Base-by-base conservation (phyloP, 2,888 invertebrate genomes). In the Morpho helenor region DNA sequence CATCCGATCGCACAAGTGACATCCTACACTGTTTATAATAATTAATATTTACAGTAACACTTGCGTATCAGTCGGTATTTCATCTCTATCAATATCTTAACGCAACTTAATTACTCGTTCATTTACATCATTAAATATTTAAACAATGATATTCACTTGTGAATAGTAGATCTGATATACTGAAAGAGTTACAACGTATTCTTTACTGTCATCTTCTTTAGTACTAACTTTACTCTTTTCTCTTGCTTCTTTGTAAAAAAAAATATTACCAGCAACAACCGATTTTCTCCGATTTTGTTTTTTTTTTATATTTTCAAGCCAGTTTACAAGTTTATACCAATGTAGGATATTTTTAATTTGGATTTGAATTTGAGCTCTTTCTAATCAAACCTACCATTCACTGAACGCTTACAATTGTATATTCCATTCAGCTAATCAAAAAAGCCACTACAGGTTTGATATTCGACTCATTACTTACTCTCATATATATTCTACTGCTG, bases 31-130 rank as follows among this genome's bases (percentile, higher is more conserved):
- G 57, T 54, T 62, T 62, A 66, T 79, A 69, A 67, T 72, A 74
- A 76, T 80, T 83, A 81, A 82, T 89, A 89, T 90, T 82, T 90
- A 90, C 89, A 88, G 80, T 84, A 84, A 87, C 87, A 87, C 84
- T 85, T 82, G 83, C 77, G 81, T 77, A 79, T 88, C 89, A 87
- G 89, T 89, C 89, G 79, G 74, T 81, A 81, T 75, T 70, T 63
- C 67, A 70, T 74, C 73, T 74, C 70, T 70, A 69, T 74, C 59
- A 54, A 54, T 47, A 72, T 67, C 68, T 66, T 73, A 77, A 77
- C 76, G 78, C 80, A 75, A 75, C 68, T 68, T 68, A 70, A 68
- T 66, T 66, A 62, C 63, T 64, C 56, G 62, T 61, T 66, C 62
- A 53, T 62, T 65, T 64, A 66, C 56, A 60, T 58, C 49, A 54